Evolutionary conservation across 1,140 invertebrate genomes (phyloP), one percentile per base, ranked within the genome.

Genomic region (Macrotrachela quadricornifera): DNA sequence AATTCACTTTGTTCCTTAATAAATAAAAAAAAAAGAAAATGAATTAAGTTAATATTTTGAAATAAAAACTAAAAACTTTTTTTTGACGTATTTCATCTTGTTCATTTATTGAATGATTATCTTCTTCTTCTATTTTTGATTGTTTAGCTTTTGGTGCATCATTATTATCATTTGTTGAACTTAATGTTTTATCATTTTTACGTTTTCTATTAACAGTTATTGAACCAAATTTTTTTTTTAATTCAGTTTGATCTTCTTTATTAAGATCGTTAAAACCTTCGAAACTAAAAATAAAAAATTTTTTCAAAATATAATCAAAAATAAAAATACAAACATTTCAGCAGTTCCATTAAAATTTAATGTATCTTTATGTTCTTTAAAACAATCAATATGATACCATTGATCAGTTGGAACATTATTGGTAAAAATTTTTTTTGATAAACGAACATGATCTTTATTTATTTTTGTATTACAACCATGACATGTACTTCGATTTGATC

Each of bases 321-420:
- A n/a, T n/a, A n/a, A n/a, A n/a, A n/a, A n/a, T n/a, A 42, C 12
- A 14, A 42, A 42, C 10, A 4, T 15, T 15, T 13, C 15, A 30
- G 40, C 21, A 39, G 41, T 54, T 13, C 37, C 40, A 30, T 55
- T 53, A 57, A 81, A 95, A 40, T 79, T 74, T 3, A 90, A 63
- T 49, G 83, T 78, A 55, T 76, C 70, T 46, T 82, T 69, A n/a
- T 79, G 63, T 60, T 84, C 76, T 10, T 76, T 77, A 74, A 96
- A 96, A 67, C 91, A 96, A 56, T 85, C 80, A 11, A 88, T 68
- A 71, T 96, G 90, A 69, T 91, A 78, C 87, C 87, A 94, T 21
- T 78, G 67, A 36, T 69, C 64, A 39, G 12, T 38, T 42, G 8
- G 21, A 30, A 30, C 8, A 30, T 2, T 30, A 37, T 21, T 53